Evolutionary conservation across 2,113 vertebrate genomes (phyloP), one percentile per base, ranked within the genome.

Genomic region (rabbit (Oryctolagus cuniculus)): DNA sequence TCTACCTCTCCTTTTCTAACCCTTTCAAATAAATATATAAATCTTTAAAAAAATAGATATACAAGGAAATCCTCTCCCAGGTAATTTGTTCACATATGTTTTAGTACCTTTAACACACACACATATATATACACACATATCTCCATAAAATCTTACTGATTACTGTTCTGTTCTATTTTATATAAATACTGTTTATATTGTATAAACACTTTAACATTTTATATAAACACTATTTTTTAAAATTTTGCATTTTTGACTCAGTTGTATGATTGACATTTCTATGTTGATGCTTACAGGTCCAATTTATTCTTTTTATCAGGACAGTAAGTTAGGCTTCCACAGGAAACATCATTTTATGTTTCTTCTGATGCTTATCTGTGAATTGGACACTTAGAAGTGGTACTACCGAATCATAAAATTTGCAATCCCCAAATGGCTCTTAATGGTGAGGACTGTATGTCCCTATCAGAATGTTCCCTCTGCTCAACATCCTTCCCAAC

Each of bases 141-240:
- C 44, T 44, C 51, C 61, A 44, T 93, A 95, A 91, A 81, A 66
- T 53, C 82, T 82, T 87, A 87, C 80, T 84, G 64, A 77, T 63
- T 92, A 25, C 22, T 92, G 2, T 92, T 81, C 36, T 92, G 6
- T 92, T 29, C n/a, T 88, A 75, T 93, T 85, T 93, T 58, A 51
- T 77, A 44, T 84, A 64, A 90, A 84, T 78, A 78, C 11, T 2
- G 61, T 78, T 61, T 87, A 44, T 44, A 44, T 6, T 44, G 44
- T 44, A 44, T 44, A 44, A 44, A 8, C 44, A 29, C n/a, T 85
- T 81, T 86, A 80, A 61, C 64, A 75, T 93, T 85, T 93, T 58
- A 51, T 77, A 44, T 84, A 64, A 90, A 84, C 77, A 78, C 11
- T 2, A 61, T 73, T 61, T 87, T 87, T 72, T 64, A n/a, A 53